Evolutionary conservation across 2,113 vertebrate species (phyloP), one percentile per base, ranked within the genome.

Genomic region (Limanda limanda): DNA sequence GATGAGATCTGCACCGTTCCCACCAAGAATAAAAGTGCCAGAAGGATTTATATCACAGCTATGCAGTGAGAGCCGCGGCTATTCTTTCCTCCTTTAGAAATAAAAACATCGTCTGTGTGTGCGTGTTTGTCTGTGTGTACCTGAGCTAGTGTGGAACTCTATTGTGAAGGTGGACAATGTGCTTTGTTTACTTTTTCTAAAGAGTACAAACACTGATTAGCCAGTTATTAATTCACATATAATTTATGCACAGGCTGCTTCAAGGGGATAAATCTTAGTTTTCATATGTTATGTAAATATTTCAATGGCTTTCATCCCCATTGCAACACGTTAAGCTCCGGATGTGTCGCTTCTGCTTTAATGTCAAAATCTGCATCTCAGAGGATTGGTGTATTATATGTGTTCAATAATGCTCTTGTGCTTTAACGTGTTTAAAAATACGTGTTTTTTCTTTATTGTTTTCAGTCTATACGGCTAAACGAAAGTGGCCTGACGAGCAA

Each of bases 1-100:
- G 81, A 78, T 58, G 67, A 73, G 70, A 84, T 78, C 47, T 76
- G 74, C 31, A 63, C 23, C 71, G 72, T 73, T 83, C 74, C 70
- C 63, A 80, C 56, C 71, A 76, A 71, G 79, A 83, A 67, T 56
- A 57, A 24, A 71, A 78, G 58, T 74, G 83, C 77, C 82, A 70
- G 18, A 68, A 52, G 45, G 63, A 61, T 88, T 90, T 75, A 83
- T 6, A 65, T 84, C 81, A 76, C 47, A 54, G 66, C 15, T 71
- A 18, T 54, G 78, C 52, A 74, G 78, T 8, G 21, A 37, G 45
- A 82, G 70, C 45, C 40, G 4, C 54, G 55, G 42, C 56, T 63
- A 48, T 68, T 63, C n/a, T 58, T 73, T 70, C 51, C 57, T 72
- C 25, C 47, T 64, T 76, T 57, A 76, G 23, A 51, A 80, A 81